phyloP scores from a whole-genome alignment of 2,797 vertebrate genomes.

The Morus bassanus region DNA sequence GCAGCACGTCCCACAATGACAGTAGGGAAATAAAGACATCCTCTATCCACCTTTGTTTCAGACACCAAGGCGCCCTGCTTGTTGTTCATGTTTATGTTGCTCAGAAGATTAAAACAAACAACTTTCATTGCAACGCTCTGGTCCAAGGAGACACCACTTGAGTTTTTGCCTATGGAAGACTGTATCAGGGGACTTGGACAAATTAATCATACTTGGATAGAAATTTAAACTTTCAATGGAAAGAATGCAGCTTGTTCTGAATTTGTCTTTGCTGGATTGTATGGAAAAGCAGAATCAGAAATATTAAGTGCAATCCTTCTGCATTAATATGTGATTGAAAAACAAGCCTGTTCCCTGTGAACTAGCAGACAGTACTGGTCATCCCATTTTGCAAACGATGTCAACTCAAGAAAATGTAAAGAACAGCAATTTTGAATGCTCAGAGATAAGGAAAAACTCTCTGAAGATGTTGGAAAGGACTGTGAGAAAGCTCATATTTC shows the following conservation, averaged over 20 bases:
- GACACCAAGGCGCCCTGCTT: background rate
- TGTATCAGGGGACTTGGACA: background rate
- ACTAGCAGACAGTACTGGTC: background rate
- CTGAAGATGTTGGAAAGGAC: background rate
- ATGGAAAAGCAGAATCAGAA: background rate
- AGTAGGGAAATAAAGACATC: background rate
- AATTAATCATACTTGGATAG: background rate
- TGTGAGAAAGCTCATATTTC: background rate
- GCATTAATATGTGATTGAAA: background rate
- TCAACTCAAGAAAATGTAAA: background rate
- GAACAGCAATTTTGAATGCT: background rate
- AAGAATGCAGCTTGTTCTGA: background rate
- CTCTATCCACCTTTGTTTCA: background rate
- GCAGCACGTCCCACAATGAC: background rate
- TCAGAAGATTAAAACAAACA: background rate
- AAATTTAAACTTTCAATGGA: background rate
- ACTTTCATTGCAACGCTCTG: background rate
- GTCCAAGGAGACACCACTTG: background rate
- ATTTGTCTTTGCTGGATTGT: background rate
- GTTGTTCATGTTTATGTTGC: background rate
- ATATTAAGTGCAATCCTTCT: background rate
- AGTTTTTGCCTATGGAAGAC: background rate
- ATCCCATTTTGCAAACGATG: background rate
- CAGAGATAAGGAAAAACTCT: background rate
- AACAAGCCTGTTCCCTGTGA: background rate